Evolutionary conservation across 2,113 vertebrate species (phyloP).

Genomic region (Silurus asotus): DNA sequence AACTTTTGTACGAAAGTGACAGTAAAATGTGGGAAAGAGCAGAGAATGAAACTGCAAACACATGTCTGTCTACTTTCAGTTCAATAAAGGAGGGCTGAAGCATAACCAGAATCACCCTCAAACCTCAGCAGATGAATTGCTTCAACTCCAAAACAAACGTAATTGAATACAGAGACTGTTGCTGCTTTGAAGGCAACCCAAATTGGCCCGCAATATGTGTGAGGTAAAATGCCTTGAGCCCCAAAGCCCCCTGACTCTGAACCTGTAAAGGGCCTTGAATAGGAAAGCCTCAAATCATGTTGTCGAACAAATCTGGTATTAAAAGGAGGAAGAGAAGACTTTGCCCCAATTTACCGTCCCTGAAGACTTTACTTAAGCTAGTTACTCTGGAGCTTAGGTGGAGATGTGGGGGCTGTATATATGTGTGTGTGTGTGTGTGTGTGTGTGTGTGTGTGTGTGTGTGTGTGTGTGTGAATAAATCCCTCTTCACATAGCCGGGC

Average conservation of each 20-base stretch:
- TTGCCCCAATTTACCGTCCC: conserved; percentile 99
- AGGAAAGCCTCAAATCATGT: conserved; percentile 98
- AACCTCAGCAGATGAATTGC: conserved; percentile 32
- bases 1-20: background rate
- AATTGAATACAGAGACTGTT: conserved; percentile 74
- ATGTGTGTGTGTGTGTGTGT: conserved; percentile 67
- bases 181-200: conserved; percentile 99
- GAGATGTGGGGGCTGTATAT: conserved; percentile 65
- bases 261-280: conserved; percentile 85
- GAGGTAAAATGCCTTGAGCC: conserved; percentile 98
- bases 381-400: conserved; percentile 94
- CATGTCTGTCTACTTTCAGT: background rate
- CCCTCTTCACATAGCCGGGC: conserved; percentile 51
- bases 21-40: conserved; percentile 1
- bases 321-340: conserved; percentile 87
- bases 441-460: conserved; percentile 45
- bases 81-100: conserved; percentile 20
- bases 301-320: conserved; percentile 99
- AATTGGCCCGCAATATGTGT: conserved; percentile 98
- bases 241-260: conserved; percentile 95
- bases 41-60: background rate
- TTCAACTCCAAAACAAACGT: conserved; percentile 30
- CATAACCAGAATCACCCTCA: conserved; percentile 15
- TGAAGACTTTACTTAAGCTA: conserved; percentile 98
- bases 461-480: conserved; percentile 52